phyloP scores from a whole-genome alignment of 1,140 invertebrate species.

The Panagrolaimus sp. region DNA sequence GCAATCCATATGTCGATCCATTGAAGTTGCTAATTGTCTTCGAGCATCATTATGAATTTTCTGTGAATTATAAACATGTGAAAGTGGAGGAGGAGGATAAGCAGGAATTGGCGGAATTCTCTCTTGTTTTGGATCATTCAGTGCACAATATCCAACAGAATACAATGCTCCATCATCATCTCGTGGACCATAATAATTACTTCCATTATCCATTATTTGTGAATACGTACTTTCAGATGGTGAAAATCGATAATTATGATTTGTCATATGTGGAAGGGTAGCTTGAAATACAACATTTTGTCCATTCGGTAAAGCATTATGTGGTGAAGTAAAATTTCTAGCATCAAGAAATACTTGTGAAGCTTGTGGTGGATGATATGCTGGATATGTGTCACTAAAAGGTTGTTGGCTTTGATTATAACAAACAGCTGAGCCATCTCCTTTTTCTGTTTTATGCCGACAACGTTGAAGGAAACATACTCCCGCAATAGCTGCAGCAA shows the following conservation, averaged over 20 bases:
- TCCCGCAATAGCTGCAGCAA: not conserved
- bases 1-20: constrained; percentile 7
- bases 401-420: constrained; percentile 10
- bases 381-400: not conserved
- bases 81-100: constrained; percentile 3
- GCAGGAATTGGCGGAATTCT: not conserved
- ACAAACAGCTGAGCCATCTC: not conserved
- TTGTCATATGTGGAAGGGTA: not conserved
- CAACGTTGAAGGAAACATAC: constrained; percentile 8
- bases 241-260: constrained; percentile 4
- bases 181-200: not conserved
- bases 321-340: not conserved
- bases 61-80: constrained; percentile 6
- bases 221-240: constrained; percentile 12
- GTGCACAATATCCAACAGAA: constrained; percentile 8
- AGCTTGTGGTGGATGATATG: not conserved
- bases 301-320: constrained; percentile 1
- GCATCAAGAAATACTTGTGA: not conserved
- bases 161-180: not conserved
- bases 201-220: constrained; percentile 6
- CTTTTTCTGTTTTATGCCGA: constrained; percentile 1
- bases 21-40: constrained; percentile 1
- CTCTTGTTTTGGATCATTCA: constrained; percentile 5
- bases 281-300: constrained; percentile 8
- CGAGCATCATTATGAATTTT: constrained; percentile 5